phyloP scores from a whole-genome alignment of 2,113 vertebrate genomes.

The Micromys minutus region DNA sequence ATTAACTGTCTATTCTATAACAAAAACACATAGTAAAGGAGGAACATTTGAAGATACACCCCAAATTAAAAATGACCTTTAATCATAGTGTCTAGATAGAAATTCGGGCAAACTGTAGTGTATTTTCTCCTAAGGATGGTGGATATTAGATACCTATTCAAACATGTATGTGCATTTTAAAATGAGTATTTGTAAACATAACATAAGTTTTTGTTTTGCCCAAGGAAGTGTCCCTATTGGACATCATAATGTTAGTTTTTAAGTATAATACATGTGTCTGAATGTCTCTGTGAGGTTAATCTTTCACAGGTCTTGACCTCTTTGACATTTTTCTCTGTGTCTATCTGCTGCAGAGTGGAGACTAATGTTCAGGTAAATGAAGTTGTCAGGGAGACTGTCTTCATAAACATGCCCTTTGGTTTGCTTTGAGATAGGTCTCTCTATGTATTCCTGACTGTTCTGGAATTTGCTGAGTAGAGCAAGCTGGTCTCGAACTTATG shows the following conservation, averaged over 20 bases:
- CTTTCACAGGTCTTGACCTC: neutral
- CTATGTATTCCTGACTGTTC: neutral
- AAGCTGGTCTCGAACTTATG: neutral
- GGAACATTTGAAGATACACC: conserved; percentile 15
- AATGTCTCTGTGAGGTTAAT: neutral
- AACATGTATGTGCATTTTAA: neutral
- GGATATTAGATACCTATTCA: neutral
- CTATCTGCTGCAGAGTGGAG: neutral
- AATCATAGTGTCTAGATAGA: neutral
- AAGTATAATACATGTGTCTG: conserved; percentile 9
- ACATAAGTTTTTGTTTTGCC: conserved; percentile 24
- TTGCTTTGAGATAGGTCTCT: neutral
- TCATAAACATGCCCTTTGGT: neutral
- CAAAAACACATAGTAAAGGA: neutral
- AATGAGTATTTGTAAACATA: neutral
- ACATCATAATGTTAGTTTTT: neutral
- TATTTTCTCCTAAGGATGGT: neutral
- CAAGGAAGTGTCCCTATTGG: conserved; percentile 3
- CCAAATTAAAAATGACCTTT: conserved; percentile 23
- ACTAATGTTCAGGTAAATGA: neutral
- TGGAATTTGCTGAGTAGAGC: neutral
- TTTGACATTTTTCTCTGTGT: neutral
- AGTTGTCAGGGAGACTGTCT: neutral
- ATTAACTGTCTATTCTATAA: neutral
- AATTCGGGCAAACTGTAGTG: neutral